These are phyloP conservation scores for Lates japonicus DNA, from an alignment of 2,797 vertebrate genomes.

Conservation along the genomic window DNA sequence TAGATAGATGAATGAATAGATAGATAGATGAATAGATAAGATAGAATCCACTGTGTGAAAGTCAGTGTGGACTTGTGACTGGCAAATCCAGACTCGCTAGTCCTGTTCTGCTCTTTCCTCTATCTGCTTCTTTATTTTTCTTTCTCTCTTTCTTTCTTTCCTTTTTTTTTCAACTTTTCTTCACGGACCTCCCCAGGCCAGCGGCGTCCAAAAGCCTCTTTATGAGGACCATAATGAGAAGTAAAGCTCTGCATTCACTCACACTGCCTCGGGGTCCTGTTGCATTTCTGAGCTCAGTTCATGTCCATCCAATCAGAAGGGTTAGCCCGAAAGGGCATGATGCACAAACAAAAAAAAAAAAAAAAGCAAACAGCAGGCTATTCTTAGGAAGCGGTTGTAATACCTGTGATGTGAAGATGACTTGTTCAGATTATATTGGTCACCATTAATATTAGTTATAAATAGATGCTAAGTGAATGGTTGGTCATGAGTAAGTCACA, in stretches of 20 bases:
- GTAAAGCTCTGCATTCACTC: constrained; percentile 73
- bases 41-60: background rate
- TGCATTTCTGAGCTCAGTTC: constrained; percentile 70
- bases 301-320: constrained; percentile 67
- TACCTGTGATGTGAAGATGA: constrained; percentile 17
- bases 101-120: constrained; percentile 55
- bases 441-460: background rate
- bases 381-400: constrained; percentile 57
- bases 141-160: constrained; percentile 35
- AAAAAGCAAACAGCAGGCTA: constrained; percentile 55
- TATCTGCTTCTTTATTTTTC: constrained; percentile 42
- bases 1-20: constrained; percentile 5
- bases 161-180: constrained; percentile 24
- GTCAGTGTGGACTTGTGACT: constrained; percentile 45
- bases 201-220: constrained; percentile 69
- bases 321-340: constrained; percentile 58
- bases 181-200: constrained; percentile 47
- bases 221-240: constrained; percentile 73
- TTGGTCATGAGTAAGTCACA: background rate
- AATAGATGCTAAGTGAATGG: constrained; percentile 12
- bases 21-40: constrained; percentile 1
- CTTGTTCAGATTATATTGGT: constrained; percentile 7
- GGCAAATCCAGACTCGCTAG: constrained; percentile 50
- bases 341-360: constrained; percentile 63
- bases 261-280: constrained; percentile 58